Evolutionary conservation across 2,888 invertebrate species (phyloP).

Genomic region (Acleris holmiana): DNA sequence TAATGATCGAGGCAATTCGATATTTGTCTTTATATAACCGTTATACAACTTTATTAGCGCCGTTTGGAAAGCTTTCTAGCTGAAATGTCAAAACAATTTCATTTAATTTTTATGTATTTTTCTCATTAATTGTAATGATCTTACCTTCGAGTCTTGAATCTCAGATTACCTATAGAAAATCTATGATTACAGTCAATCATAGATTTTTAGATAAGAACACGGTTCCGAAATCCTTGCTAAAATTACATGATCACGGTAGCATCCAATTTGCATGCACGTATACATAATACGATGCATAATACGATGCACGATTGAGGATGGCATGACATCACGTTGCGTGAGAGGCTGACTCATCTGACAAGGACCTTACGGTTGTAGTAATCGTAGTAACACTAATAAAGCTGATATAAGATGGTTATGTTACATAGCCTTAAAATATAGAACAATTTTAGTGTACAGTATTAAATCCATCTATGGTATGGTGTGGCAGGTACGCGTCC

Average conservation of each 20-base stretch:
- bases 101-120: slow-evolving; percentile 2
- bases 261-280: slow-evolving; percentile 14
- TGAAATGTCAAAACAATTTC: slow-evolving; percentile 32
- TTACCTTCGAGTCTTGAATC: background rate
- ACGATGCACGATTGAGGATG: slow-evolving; percentile 6
- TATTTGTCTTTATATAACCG: slow-evolving; percentile 36
- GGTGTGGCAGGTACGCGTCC: too few species aligned
- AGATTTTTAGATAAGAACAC: background rate
- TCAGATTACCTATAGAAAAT: background rate
- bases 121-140: background rate
- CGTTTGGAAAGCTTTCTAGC: slow-evolving; percentile 32
- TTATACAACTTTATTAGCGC: slow-evolving; percentile 33
- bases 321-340: slow-evolving; percentile 25
- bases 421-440: too few species aligned
- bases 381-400: background rate
- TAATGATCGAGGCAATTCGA: slow-evolving; percentile 36
- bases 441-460: too few species aligned
- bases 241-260: slow-evolving; percentile 14
- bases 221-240: slow-evolving; percentile 1
- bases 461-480: too few species aligned
- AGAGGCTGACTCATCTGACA: slow-evolving; percentile 21
- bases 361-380: slow-evolving; percentile 11
- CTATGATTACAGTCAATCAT: background rate
- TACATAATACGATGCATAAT: background rate
- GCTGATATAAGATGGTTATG: background rate